Evolutionary conservation across 2,888 invertebrate species (phyloP), one percentile per base, ranked within the genome.

Genomic region (Epinotia brunnichana): DNA sequence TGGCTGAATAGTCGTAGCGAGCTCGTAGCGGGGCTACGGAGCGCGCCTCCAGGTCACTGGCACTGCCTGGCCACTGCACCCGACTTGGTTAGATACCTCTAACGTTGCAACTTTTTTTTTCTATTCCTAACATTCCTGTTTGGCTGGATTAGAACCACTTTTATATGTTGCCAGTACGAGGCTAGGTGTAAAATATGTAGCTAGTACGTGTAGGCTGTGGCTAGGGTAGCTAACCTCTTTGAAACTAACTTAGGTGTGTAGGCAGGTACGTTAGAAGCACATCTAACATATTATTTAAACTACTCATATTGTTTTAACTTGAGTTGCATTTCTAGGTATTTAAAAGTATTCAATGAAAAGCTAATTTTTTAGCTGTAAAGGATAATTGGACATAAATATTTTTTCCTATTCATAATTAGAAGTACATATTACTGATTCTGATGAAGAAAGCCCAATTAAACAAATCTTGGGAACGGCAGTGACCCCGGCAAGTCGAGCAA

Each of bases 71-170:
- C 85, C 92, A 92, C 84, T 92, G 92, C 91, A 90, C 92, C 83
- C 91, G 79, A 85, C 90, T 88, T 85, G 88, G 90, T 91, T 92
- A 92, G 91, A 92, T 90, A 89, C 87, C 88, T 91, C 92, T 92
- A 91, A 91, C 89, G 85, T 85, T 87, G 88, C 87, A 87, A 81
- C 82, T 91, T 90, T 91, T 87, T 89, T 91, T 69, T 92, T 90
- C 88, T 91, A 89, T 89, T 87, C 81, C 88, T 82, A 82, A 83
- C 90, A 91, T 91, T 92, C 91, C 85, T 87, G 85, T 85, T 85
- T 79, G 83, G 83, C 83, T 76, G 81, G 77, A 82, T 82, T 82
- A 81, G 81, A 80, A 78, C 81, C 79, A 78, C 81, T 81, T 80
- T 78, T 78, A 76, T 78, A 77, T 75, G 73, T 73, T n/a, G 48